A percentile compares a stretch with the other conserved stretches of the same genome.
These are phyloP conservation scores for Atta colombica DNA, from an alignment of 1,140 invertebrate species.

Conservation along the genomic window DNA sequence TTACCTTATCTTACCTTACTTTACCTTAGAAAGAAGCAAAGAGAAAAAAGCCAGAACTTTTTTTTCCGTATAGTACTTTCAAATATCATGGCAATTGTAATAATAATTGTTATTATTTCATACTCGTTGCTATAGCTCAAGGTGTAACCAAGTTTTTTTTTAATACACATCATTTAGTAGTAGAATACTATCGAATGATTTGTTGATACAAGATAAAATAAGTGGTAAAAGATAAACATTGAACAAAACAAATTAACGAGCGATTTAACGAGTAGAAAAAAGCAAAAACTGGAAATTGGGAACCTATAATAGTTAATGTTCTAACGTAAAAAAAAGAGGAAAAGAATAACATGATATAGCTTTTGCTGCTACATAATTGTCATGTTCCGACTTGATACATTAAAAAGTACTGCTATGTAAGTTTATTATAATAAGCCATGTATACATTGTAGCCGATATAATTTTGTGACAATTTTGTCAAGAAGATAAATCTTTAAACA, in stretches of 20 bases:
- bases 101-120: background rate
- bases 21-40: background rate
- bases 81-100: conserved; percentile 47
- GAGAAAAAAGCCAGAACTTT: background rate
- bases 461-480: conserved; percentile 54
- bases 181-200: conserved; percentile 27
- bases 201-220: background rate
- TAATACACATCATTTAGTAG: conserved; percentile 27
- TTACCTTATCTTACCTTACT: conserved; percentile 41
- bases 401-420: conserved; percentile 70
- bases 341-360: conserved; percentile 62
- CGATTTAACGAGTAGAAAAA: conserved; percentile 6
- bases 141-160: conserved; percentile 23
- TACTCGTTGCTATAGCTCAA: conserved; percentile 56
- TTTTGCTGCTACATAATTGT: conserved; percentile 69
- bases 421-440: conserved; percentile 72
- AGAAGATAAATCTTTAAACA: conserved; percentile 65
- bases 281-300: background rate
- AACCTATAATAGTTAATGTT: conserved; percentile 32
- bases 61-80: conserved; percentile 56
- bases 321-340: conserved; percentile 33
- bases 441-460: conserved; percentile 73
- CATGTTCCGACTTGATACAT: conserved; percentile 56
- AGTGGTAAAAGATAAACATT: background rate
- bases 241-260: conserved; percentile 9